These are phyloP conservation scores for Pocota personata DNA, from an alignment of 2,888 invertebrate species.

Conservation along the genomic window DNA sequence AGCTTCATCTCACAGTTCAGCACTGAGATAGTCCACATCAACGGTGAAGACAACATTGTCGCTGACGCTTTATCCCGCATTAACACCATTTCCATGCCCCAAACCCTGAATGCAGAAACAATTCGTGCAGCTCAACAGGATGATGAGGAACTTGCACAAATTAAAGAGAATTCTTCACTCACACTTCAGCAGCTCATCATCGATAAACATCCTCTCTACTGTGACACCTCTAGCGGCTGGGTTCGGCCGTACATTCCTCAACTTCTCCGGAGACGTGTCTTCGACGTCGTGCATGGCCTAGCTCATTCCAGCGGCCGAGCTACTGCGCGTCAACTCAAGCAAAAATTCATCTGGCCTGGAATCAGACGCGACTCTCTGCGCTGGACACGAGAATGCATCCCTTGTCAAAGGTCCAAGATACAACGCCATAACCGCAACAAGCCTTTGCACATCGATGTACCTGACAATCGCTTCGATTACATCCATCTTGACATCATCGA, in stretches of 20 bases:
- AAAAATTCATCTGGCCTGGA: not conserved
- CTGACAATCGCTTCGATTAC: no score
- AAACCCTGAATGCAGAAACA: not conserved
- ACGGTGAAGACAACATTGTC: conserved; percentile 9
- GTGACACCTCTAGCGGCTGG: not conserved
- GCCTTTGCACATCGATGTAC: not conserved
- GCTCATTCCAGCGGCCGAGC: not conserved
- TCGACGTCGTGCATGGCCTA: not conserved
- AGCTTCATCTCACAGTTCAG: no score
- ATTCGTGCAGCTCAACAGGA: not conserved
- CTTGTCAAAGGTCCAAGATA: conserved; percentile 3
- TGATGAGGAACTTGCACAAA: not conserved
- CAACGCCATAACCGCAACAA: not conserved
- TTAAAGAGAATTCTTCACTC: not conserved
- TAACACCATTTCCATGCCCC: not conserved
- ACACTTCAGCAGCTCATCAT: not conserved
- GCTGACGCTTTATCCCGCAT: not conserved
- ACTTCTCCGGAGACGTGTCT: not conserved
- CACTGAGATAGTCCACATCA: no score
- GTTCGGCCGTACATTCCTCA: not conserved
- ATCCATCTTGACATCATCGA: no score
- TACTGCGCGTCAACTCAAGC: not conserved
- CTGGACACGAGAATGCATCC: not conserved
- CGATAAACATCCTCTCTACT: not conserved
- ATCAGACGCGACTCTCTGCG: not conserved